These are phyloP conservation scores for Tetramorium parvispinum DNA, from an alignment of 1,140 invertebrate genomes.

Conservation along the genomic window DNA sequence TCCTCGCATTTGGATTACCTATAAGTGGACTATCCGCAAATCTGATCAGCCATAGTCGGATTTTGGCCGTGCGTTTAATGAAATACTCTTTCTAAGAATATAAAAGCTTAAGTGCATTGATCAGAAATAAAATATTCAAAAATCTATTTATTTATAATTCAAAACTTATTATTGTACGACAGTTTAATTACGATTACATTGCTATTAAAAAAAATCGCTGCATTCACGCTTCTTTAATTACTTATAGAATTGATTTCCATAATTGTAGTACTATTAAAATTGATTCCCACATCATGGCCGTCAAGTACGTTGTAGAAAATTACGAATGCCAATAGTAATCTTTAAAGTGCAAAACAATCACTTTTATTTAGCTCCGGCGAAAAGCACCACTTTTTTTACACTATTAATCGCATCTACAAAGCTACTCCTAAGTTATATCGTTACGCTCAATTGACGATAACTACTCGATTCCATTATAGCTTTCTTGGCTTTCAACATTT, in stretches of 20 bases:
- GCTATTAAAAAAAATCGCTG: not conserved
- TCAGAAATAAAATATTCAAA: not conserved
- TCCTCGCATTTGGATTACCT: slow-evolving; percentile 19
- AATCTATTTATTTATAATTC: not conserved
- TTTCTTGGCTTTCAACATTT: not conserved
- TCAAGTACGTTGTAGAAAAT: not conserved
- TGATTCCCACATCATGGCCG: not conserved
- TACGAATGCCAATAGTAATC: not conserved
- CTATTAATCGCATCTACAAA: not conserved
- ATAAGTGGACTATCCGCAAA: slow-evolving; percentile 27
- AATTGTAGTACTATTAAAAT: not conserved
- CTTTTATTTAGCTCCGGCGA: not conserved
- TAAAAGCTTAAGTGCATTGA: not conserved
- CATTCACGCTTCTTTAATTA: not conserved
- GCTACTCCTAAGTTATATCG: not conserved
- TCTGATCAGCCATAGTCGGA: slow-evolving; percentile 22
- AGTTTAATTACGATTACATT: not conserved
- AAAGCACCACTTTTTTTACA: not conserved
- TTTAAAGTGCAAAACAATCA: not conserved
- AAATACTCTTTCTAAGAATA: not conserved
- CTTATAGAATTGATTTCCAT: not conserved
- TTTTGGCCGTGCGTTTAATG: not conserved
- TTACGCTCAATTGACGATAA: not conserved
- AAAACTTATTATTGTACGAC: not conserved
- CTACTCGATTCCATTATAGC: not conserved